phyloP scores from a whole-genome alignment of 2,888 invertebrate species.

The Mylabris sibirica region DNA sequence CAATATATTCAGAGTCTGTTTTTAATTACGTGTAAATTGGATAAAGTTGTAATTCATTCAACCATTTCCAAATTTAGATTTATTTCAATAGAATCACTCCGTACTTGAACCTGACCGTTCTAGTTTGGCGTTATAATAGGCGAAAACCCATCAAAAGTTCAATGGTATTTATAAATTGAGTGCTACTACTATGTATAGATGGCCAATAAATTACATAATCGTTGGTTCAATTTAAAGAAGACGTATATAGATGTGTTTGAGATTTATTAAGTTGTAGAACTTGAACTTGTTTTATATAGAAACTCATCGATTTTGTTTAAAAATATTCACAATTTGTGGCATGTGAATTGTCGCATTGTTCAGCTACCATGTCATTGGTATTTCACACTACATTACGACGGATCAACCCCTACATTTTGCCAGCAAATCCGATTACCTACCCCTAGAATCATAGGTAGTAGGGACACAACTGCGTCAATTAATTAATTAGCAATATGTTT shows the following conservation, averaged over 20 bases:
- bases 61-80: background rate
- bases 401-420: background rate
- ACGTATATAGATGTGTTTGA: background rate
- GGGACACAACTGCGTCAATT: background rate
- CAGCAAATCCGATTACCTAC: slow-evolving; percentile 10
- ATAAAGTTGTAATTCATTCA: background rate
- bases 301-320: slow-evolving; percentile 4
- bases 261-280: background rate
- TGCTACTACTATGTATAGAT: background rate
- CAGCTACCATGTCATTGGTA: slow-evolving; percentile 1
- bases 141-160: background rate
- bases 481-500: slow-evolving; percentile 13
- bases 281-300: slow-evolving; percentile 11
- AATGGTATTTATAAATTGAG: background rate
- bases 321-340: background rate
- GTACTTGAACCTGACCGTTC: background rate
- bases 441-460: background rate
- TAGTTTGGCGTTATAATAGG: background rate
- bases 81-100: background rate
- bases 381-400: slow-evolving; percentile 6
- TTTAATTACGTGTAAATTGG: background rate
- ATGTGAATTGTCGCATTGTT: slow-evolving; percentile 1
- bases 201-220: background rate
- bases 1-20: background rate
- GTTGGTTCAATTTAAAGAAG: background rate